phyloP scores from a whole-genome alignment of 2,113 vertebrate species.

The Corydoras sp. region DNA sequence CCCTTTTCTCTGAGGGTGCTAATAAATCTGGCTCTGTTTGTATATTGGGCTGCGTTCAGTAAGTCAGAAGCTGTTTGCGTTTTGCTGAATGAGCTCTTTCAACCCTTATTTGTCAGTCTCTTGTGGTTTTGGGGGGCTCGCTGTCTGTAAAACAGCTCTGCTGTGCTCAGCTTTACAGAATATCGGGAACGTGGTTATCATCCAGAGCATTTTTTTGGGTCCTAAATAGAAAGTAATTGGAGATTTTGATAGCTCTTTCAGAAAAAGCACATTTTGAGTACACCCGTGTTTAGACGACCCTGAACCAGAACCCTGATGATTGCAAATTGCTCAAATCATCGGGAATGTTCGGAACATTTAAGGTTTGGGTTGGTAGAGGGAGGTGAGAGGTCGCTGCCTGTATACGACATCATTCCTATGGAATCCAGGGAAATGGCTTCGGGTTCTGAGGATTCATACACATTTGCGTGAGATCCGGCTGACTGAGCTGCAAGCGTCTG shows the following conservation, averaged over 20 bases:
- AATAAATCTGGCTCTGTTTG: too few relatives aligned
- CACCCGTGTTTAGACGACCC: too few relatives aligned
- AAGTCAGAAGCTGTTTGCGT: too few relatives aligned
- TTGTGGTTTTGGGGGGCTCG: background rate
- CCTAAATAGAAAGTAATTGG: background rate
- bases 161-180: background rate
- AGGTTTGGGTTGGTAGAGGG: background rate
- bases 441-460: background rate
- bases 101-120: slow-evolving; percentile 1
- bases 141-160: slow-evolving; percentile 1
- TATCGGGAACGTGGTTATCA: background rate
- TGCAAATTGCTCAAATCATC: too few relatives aligned
- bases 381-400: background rate
- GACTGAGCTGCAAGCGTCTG: background rate
- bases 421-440: background rate
- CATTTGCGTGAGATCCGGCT: background rate
- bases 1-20: too few relatives aligned
- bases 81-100: background rate
- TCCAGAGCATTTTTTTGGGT: background rate
- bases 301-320: too few relatives aligned
- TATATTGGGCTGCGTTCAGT: too few relatives aligned
- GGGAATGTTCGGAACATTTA: too few relatives aligned
- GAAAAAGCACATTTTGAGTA: background rate
- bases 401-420: background rate
- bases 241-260: slow-evolving; percentile 1